Evolutionary conservation across 2,797 vertebrate species (phyloP).

Genomic region (Pampus argenteus): DNA sequence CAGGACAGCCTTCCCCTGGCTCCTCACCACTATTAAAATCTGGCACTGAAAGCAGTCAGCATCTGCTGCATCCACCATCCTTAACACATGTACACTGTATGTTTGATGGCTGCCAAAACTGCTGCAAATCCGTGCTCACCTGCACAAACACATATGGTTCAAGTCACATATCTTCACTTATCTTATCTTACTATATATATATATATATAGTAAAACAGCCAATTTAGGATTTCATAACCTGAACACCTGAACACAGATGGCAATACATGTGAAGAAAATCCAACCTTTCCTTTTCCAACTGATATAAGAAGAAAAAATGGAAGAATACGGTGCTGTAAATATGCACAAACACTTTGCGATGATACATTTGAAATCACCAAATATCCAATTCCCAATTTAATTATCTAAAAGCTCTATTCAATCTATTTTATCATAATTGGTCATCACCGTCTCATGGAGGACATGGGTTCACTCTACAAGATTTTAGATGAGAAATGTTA

Average conservation of each 20-base stretch:
- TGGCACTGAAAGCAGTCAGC: conserved; percentile 59
- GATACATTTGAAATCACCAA: neutral
- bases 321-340: neutral
- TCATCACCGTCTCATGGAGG: conserved; percentile 14
- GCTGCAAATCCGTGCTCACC: conserved; percentile 16
- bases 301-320: neutral
- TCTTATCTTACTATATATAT: too few relatives aligned
- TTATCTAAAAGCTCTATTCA: conserved; percentile 18
- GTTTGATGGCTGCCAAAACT: conserved; percentile 51
- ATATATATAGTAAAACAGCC: neutral
- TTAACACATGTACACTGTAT: conserved; percentile 54
- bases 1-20: conserved; percentile 19
- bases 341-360: neutral
- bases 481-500: conserved; percentile 31
- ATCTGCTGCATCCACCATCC: conserved; percentile 50
- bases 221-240: neutral
- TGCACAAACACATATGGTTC: conserved; percentile 1
- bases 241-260: too few relatives aligned
- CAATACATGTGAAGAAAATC: neutral
- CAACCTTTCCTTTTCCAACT: neutral
- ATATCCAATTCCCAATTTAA: conserved; percentile 27
- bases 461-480: neutral
- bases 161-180: neutral
- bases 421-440: conserved; percentile 30
- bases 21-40: conserved; percentile 44